Conservation (phyloP, 2,113 vertebrate species). For the Chinchilla lanigera region DNA sequence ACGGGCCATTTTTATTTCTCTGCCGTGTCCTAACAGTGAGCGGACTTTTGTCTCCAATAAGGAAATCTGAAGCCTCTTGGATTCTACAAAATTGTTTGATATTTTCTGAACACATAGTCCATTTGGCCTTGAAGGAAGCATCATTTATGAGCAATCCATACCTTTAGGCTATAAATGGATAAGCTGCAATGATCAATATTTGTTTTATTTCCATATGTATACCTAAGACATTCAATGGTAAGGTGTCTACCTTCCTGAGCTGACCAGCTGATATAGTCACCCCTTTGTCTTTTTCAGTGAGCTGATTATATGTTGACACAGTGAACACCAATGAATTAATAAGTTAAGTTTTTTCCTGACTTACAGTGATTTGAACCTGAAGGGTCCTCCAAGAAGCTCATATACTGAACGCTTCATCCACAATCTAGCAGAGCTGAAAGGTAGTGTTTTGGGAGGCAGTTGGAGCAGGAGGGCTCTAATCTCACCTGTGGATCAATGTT, state of each 20-base stretch:
- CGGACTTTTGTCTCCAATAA: neutral
- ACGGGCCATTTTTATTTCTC: neutral
- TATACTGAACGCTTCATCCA: neutral
- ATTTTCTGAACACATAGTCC: neutral
- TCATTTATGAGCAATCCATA: neutral
- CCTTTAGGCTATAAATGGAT: neutral
- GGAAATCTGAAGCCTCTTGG: neutral
- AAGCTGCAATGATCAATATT: neutral
- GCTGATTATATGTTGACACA: conserved; percentile 63
- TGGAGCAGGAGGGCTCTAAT: neutral
- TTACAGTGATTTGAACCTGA: neutral
- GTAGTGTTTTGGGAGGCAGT: neutral
- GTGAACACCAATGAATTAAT: conserved; percentile 61
- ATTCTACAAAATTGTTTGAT: neutral
- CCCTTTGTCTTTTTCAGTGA: conserved; percentile 57
- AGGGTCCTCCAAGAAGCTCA: neutral
- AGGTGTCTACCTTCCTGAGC: neutral
- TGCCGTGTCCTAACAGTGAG: neutral
- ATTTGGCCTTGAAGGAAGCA: neutral
- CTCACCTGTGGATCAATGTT: neutral
- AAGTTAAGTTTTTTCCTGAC: conserved; percentile 31
- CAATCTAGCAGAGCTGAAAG: neutral
- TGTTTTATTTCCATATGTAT: neutral
- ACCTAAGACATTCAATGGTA: neutral
- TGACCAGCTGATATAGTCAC: neutral